These are phyloP conservation scores for Montipora efflorescens DNA, from an alignment of 64 coral and sea anemone genomes.

Conservation along the genomic window DNA sequence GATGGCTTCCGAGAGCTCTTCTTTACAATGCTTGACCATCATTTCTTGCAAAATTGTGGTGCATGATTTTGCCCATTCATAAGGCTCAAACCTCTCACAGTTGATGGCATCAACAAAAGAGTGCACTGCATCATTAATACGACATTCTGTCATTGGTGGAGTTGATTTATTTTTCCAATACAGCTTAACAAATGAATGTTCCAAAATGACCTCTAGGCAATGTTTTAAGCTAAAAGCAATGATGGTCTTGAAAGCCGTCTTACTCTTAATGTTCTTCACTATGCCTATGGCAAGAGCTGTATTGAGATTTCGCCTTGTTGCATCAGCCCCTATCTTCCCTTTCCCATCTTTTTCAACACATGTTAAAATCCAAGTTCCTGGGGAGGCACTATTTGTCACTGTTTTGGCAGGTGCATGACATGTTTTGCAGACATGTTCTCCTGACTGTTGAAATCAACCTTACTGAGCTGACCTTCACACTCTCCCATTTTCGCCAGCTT, in stretches of 20 bases:
- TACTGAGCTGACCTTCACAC: slow-evolving; percentile 20
- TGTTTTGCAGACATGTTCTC: neutral
- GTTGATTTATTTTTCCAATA: too few relatives aligned
- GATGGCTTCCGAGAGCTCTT: neutral
- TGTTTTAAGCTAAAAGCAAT: too few relatives aligned
- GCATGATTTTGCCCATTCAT: slow-evolving; percentile 5
- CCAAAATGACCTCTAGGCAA: too few relatives aligned
- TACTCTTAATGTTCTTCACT: slow-evolving; percentile 10
- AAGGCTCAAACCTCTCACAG: neutral
- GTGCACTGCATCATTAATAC: neutral
- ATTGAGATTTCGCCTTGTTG: neutral
- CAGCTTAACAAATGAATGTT: too few relatives aligned
- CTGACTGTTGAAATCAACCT: slow-evolving; percentile 27
- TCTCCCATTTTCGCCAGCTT: slow-evolving; percentile 34
- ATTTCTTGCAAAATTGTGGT: neutral
- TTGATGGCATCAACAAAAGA: slow-evolving; percentile 9
- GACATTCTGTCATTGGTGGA: too few relatives aligned
- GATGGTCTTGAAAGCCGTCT: neutral
- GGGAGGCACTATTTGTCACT: neutral
- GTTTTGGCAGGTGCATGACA: slow-evolving; percentile 23
- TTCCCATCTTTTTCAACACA: slow-evolving; percentile 37
- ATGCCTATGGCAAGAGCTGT: slow-evolving; percentile 28
- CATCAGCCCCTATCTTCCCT: slow-evolving; percentile 43
- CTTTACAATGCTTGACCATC: slow-evolving; percentile 41
- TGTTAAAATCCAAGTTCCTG: slow-evolving; percentile 25